phyloP scores from a whole-genome alignment of 2,888 invertebrate genomes.

The Drosophila koepferae region DNA sequence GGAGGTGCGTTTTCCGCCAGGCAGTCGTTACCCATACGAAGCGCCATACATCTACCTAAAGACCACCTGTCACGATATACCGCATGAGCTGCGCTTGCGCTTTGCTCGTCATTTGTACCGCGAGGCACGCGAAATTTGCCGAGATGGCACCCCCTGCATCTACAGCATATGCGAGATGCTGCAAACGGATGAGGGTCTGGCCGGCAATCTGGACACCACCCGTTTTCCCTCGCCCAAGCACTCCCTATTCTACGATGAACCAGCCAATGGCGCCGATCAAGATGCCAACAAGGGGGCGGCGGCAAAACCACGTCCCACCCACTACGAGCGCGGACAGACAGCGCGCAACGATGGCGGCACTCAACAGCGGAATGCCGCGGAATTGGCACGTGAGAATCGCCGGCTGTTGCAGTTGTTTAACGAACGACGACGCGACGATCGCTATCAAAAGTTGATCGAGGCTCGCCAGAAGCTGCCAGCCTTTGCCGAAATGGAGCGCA shows the following conservation, averaged over 20 bases:
- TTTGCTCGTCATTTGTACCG: constrained; percentile 88
- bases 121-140: constrained; percentile 89
- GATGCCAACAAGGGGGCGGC: constrained; percentile 51
- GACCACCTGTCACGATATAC: constrained; percentile 88
- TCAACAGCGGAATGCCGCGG: constrained; percentile 85
- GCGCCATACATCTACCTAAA: constrained; percentile 90
- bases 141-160: constrained; percentile 90
- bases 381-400: constrained; percentile 87
- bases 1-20: constrained; percentile 91
- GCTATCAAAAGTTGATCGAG: constrained; percentile 89
- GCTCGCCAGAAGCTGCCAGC: constrained; percentile 89
- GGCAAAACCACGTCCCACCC: constrained; percentile 86
- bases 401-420: constrained; percentile 88
- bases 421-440: constrained; percentile 87
- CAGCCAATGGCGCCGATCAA: constrained; percentile 74
- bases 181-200: constrained; percentile 89
- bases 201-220: constrained; percentile 86
- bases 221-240: constrained; percentile 87
- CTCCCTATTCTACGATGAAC: constrained; percentile 87
- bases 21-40: constrained; percentile 90
- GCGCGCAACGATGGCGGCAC: constrained; percentile 86
- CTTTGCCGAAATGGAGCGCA: constrained; percentile 89
- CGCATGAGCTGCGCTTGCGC: constrained; percentile 88
- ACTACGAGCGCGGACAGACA: constrained; percentile 88
- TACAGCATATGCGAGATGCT: constrained; percentile 90